Evolutionary conservation across 1,140 invertebrate species (phyloP), one percentile per base, ranked within the genome.

Genomic region (Pseudomyrmex sp.): DNA sequence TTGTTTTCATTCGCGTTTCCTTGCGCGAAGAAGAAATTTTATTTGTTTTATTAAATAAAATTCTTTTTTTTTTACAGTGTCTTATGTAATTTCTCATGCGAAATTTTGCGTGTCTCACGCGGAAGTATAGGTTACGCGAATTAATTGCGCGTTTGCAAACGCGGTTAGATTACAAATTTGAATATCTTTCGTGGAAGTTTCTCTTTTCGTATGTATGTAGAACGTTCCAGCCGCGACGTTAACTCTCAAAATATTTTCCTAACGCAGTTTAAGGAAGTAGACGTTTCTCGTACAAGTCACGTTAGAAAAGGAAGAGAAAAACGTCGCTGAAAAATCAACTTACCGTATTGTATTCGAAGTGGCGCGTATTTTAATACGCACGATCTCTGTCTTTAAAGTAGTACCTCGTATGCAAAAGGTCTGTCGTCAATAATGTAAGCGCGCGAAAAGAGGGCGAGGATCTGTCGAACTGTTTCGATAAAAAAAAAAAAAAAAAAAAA

Each of bases 401-500:
- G 35, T 35, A 1, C 35, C 5, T 35, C 35, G 5, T 35, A 7
- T 5, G 5, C 35, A 5, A 35, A 2, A 0, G 5, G 35, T 35
- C 35, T 35, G 35, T 35, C 35, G 35, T 35, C 35, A 35, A 35
- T 35, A 35, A 35, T 5, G 26, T 35, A 35, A 35, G 4, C 26
- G 26, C 26, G 26, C 26, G 0, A 10, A 10, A 54, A 13, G 18
- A 20, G 12, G 2, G 44, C 23, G 15, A 46, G 12, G 50, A 50
- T 75, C 35, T 7, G 15, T 5, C 8, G 15, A 7, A 15, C 12
- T 15, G 48, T 61, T 23, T 23, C 44, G 58, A 26, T 3, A 26
- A 26, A 26, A 35, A 35, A 35, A 35, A 35, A 35, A 35, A 70
- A 59, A 54, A n/a, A 59, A 44, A 70, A 85, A 88, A 82, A 23